Evolutionary conservation across 2,113 vertebrate species (phyloP).

Genomic region (Daboia siamensis): DNA sequence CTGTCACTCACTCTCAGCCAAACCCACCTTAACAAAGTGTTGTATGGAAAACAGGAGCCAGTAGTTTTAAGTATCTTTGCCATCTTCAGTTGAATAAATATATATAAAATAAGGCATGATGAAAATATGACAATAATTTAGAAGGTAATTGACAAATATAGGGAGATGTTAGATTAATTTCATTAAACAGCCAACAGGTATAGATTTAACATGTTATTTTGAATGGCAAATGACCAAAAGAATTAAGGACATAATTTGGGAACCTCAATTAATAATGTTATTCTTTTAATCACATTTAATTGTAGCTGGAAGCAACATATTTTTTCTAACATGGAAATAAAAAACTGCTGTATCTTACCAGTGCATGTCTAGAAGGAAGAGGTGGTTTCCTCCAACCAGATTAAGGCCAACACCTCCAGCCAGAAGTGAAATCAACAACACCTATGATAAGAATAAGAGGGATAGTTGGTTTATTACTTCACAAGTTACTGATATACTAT

Average conservation of each 20-base stretch:
- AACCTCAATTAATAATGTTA: background rate
- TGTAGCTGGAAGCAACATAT: background rate
- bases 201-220: background rate
- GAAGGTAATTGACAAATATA: background rate
- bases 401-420: conserved; percentile 93
- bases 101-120: background rate
- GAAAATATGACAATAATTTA: background rate
- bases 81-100: background rate
- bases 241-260: background rate
- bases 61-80: background rate
- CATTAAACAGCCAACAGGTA: background rate
- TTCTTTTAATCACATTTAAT: background rate
- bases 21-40: background rate
- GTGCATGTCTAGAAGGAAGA: conserved; percentile 97
- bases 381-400: conserved; percentile 91
- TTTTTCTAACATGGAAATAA: background rate
- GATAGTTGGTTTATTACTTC: background rate
- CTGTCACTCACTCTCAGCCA: background rate
- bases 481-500: background rate
- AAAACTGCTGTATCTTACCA: conserved; percentile 74
- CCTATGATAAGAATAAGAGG: conserved; percentile 68
- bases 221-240: background rate
- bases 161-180: background rate
- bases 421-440: conserved; percentile 92
- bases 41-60: background rate